phyloP scores from a whole-genome alignment of 2,797 vertebrate species.

The Odontamblyopus rebecca region DNA sequence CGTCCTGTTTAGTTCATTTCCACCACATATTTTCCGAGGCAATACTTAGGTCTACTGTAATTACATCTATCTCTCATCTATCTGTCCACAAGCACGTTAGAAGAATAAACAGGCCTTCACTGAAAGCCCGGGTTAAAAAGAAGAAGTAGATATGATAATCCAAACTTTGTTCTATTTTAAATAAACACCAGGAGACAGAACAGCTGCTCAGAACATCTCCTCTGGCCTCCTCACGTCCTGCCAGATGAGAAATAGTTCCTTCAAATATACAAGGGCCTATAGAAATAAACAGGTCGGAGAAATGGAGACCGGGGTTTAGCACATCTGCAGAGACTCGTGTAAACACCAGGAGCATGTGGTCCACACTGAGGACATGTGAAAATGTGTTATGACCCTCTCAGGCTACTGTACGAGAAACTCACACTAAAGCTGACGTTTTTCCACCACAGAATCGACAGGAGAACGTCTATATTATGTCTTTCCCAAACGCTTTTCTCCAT shows the following conservation, averaged over 20 bases:
- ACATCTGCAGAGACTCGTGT: neutral
- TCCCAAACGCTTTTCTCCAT: neutral
- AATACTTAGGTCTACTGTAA: neutral
- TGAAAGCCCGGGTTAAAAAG: slow-evolving; percentile 4
- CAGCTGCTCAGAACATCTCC: neutral
- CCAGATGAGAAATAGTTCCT: slow-evolving; percentile 19
- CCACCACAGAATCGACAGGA: neutral
- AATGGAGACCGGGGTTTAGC: neutral
- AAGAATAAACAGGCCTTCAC: slow-evolving; percentile 7
- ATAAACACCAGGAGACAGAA: slow-evolving; percentile 10
- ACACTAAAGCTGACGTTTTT: neutral
- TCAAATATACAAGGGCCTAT: neutral
- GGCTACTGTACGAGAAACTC: neutral
- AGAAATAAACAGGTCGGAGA: neutral
- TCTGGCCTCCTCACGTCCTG: neutral
- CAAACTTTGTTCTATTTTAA: slow-evolving; percentile 10
- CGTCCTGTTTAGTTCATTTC: too few relatives aligned
- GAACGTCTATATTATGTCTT: neutral
- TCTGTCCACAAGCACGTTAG: neutral
- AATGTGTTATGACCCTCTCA: neutral
- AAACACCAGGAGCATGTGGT: neutral
- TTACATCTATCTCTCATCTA: neutral
- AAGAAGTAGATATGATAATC: neutral
- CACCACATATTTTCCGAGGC: neutral
- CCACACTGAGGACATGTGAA: neutral